Percentiles rank a stretch among this genome's conserved stretches.
These are phyloP conservation scores for Hydropotes inermis DNA, from an alignment of 2,113 vertebrate species.

Conservation along the genomic window DNA sequence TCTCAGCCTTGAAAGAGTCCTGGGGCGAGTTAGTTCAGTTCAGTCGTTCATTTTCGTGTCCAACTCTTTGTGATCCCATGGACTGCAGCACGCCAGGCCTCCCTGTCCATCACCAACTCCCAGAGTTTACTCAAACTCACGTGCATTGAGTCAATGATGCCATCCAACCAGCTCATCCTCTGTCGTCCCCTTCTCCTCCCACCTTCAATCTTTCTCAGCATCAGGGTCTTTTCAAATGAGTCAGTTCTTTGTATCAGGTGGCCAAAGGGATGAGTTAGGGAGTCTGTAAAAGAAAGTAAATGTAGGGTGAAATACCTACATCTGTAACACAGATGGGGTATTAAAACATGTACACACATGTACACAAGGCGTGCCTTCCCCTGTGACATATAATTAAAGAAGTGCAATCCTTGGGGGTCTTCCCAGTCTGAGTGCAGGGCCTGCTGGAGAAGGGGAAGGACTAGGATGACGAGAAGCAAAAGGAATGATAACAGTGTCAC, in stretches of 20 bases:
- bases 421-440: neutral
- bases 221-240: neutral
- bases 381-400: neutral
- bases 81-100: neutral
- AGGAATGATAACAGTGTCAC: neutral
- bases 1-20: neutral
- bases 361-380: neutral
- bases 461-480: neutral
- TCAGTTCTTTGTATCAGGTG: neutral
- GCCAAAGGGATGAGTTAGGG: neutral
- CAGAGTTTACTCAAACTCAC: neutral
- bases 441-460: neutral
- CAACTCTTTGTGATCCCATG: neutral
- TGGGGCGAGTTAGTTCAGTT: neutral
- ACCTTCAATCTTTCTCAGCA: neutral
- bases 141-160: neutral
- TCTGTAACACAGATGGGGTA: neutral
- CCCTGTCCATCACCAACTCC: neutral
- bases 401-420: neutral
- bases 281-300: neutral
- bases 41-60: neutral
- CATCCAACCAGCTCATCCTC: neutral
- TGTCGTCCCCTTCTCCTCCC: neutral
- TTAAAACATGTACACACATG: neutral
- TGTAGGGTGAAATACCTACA: neutral